Evolutionary conservation across 2,888 invertebrate genomes (phyloP), one percentile per base, ranked within the genome.

Genomic region (Drosophila barbarae): DNA sequence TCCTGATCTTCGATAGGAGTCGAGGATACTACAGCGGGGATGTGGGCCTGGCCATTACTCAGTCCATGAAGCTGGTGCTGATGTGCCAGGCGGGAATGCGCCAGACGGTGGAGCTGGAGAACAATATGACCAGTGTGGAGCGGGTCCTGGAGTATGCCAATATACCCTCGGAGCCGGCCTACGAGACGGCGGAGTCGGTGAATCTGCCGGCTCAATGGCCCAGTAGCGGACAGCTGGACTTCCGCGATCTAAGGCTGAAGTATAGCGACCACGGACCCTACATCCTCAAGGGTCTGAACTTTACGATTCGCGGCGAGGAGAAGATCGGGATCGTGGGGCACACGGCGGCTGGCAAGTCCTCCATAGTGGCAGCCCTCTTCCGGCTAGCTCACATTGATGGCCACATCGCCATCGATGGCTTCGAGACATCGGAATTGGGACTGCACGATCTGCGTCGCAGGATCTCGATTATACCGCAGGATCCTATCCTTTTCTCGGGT

Each of bases 381-480:
- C 92, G 96, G 2, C 89, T 98, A 70, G 93, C 95, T 0, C 93
- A 94, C 23, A 92, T 94, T 26, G 93, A 94, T 41, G 98, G 97
- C 0, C 87, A 90, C n/a, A 92, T 98, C 23, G 87, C 90, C 66
- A 95, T 98, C 64, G 98, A 98, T 86, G 93, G 92, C 13, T 87
- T 95, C 0, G 92, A 94, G 59, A 94, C 92, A 0, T 91, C 91
- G 39, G 90, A 90, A 6, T 90, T 97, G 52, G 95, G 95, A 0
- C 91, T 97, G 6, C 92, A 94, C 87, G 94, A 95, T 78, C 90
- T 98, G 15, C 91, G 98, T 46, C 92, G 92, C 57, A 94, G 93
- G 80, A 95, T 98, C 60, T 94, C 97, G 1, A 97, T 98, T 68
- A 98, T 98, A 82, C 98, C 98, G 0, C 98, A 98, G 91, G 96